Evolutionary conservation across 2,113 vertebrate genomes (phyloP), one percentile per base, ranked within the genome.

Genomic region (Passerina amoena): DNA sequence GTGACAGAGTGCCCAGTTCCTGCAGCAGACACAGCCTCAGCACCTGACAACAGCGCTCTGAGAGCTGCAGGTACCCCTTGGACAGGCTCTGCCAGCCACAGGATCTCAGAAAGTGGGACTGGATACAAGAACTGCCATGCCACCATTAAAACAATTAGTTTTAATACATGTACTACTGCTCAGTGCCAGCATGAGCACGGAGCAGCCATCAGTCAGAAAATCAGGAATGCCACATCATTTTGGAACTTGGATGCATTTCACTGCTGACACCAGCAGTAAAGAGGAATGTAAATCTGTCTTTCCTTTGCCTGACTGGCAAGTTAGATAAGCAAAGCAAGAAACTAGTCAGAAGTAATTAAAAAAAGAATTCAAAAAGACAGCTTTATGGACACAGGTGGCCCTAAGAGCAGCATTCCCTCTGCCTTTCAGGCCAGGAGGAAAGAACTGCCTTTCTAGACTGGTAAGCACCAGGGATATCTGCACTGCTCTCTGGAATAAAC

Each of bases 1-100:
- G 37, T 0, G 0, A 21, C 33, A n/a, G 37, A 80, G 23, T 0
- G 47, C 47, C 59, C 51, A 20, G 45, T 1, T 16, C n/a, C 51
- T 24, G 22, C 14, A 64, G 64, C 30, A 28, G 38, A 35, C 35
- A n/a, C 37, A 45, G 70, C 1, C 44, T 22, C 12, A 61, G 8
- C 54, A 24, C 48, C 6, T 14, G 45, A 31, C 56, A 56, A 3
- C 2, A n/a, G 30, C 1, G 35, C 25, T 68, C 42, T 12, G 28
- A 54, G 11, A 53, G 28, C 5, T 14, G 11, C 48, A 71, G 50
- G 38, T 47, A 56, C 8, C 48, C 22, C 61, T 24, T 4, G 33
- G 53, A 35, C 44, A 79, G 40, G 40, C 42, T 63, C 42, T 45
- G 75, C 37, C 45, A 69, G 37, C 22, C 19, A 6, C 2, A 25